Conservation (phyloP, 64 coral and sea anemone species). For the Actinia tenebrosa region DNA sequence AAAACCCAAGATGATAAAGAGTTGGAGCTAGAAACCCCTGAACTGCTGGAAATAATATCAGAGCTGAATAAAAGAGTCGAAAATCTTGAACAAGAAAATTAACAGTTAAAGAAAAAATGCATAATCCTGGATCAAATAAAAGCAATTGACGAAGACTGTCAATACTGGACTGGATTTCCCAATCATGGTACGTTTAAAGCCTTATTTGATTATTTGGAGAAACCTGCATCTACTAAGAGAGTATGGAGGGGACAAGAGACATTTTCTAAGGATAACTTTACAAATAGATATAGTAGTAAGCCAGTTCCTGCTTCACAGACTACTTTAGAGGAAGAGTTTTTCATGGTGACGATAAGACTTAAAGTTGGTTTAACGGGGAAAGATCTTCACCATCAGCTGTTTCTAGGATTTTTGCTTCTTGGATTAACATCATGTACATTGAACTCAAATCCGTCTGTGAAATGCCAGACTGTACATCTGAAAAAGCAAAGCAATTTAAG, state of each 20-base stretch:
- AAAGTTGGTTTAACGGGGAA: conserved; percentile 23
- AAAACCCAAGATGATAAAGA: conserved; percentile 2
- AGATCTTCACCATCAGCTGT: conserved; percentile 39
- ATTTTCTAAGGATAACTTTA: conserved; percentile 30
- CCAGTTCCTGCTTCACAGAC: conserved; percentile 31
- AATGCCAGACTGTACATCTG: conserved; percentile 32
- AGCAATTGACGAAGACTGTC: conserved; percentile 18
- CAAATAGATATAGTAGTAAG: conserved; percentile 30
- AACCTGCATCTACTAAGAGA: conserved; percentile 36
- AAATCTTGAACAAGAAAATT: conserved; percentile 36
- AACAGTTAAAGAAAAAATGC: conserved; percentile 11
- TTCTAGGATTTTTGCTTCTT: conserved; percentile 43
- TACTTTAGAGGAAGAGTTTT: conserved; percentile 56
- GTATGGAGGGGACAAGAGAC: conserved; percentile 36
- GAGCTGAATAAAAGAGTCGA: conserved; percentile 26
- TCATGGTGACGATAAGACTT: conserved; percentile 43
- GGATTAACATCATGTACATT: conserved; percentile 48
- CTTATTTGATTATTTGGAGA: conserved; percentile 33
- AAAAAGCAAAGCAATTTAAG: conserved; percentile 40
- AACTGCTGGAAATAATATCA: conserved; percentile 15
- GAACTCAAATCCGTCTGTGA: conserved; percentile 47
- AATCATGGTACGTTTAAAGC: conserved; percentile 45
- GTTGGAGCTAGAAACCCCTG: neutral
- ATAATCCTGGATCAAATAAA: conserved; percentile 25
- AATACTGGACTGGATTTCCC: conserved; percentile 48